Percentiles rank a stretch among this genome's conserved stretches.
These are phyloP conservation scores for Torymus tubicola DNA, from an alignment of 2,888 invertebrate species.

Conservation along the genomic window DNA sequence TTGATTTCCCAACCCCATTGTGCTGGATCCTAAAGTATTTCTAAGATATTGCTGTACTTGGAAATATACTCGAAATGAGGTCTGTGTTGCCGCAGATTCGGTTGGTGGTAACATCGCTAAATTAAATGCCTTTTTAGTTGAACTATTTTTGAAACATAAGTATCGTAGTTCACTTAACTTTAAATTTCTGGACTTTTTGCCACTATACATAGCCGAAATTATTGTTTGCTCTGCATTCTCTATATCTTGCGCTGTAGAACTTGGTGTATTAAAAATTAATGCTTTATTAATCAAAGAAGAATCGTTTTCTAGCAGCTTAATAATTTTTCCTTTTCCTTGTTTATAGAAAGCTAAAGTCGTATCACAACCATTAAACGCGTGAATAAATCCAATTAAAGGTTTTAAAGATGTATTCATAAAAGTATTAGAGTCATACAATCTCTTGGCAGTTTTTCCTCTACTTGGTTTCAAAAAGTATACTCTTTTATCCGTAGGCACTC, in stretches of 20 bases:
- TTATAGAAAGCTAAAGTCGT: constrained; percentile 2
- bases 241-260: constrained; percentile 2
- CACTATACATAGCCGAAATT: constrained; percentile 21
- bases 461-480: constrained; percentile 19
- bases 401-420: constrained; percentile 20
- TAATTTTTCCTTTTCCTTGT: constrained; percentile 12
- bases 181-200: not conserved
- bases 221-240: constrained; percentile 44
- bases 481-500: too few relatives aligned
- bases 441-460: constrained; percentile 9
- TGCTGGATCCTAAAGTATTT: constrained; percentile 21
- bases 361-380: constrained; percentile 55
- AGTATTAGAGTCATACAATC: constrained; percentile 22
- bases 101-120: constrained; percentile 8
- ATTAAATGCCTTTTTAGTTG: not conserved
- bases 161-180: constrained; percentile 7
- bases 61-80: constrained; percentile 48
- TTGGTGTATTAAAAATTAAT: too few relatives aligned
- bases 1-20: constrained; percentile 57
- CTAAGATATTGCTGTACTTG: constrained; percentile 53
- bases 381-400: constrained; percentile 58
- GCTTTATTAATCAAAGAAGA: too few relatives aligned
- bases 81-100: constrained; percentile 1
- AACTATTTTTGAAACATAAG: not conserved
- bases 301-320: not conserved